Base-by-base conservation (phyloP, 2,888 invertebrate species). In the Prionchulus punctatus region DNA sequence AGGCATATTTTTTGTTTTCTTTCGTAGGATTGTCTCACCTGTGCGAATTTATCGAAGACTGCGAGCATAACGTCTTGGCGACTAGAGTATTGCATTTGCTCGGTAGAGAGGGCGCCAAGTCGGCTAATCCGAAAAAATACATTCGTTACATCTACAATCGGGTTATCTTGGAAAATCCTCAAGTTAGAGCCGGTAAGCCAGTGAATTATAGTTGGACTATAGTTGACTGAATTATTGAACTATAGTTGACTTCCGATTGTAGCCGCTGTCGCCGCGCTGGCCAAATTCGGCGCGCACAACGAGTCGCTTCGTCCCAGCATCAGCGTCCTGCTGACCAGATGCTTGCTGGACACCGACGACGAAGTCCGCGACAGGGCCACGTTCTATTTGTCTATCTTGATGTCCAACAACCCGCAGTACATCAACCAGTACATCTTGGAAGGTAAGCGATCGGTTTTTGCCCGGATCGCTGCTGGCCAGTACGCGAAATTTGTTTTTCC, bases 31-130 rank as follows among this genome's bases (percentile, higher is more conserved):
- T 99, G 18, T 89, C 92, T 0, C 94, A 98, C 75, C 78, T 99
- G 1, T 98, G 98, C 69, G 98, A 99, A 73, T 99, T 99, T 67
- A 99, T 99, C 63, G 98, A 99, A 70, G 98, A 99, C 73, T 99
- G 98, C 70, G 98, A 99, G 68, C 96, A 99, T 71, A 86, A 88
- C 0, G 87, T 88, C 56, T 78, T 99, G 62, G 94, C 96, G 1
- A 96, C 96, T 0, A 80, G 91, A 30, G 96, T 99, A 63, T 77
- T 99, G 43, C 91, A 98, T 77, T 77, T 99, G 55, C 76, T 99
- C 0, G 98, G 98, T 1, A 84, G 88, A 59, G 98, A 99, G 75
- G 98, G 96, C 0, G 96, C 98, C 0, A 84, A 86, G 62, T 90
- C 96, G 0, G 85, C 85, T 64, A 86, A 87, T 62, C 96, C 98